Evolutionary conservation across 1,140 invertebrate genomes (phyloP), one percentile per base, ranked within the genome.

Genomic region (Pseudomyrmex cubaensis): DNA sequence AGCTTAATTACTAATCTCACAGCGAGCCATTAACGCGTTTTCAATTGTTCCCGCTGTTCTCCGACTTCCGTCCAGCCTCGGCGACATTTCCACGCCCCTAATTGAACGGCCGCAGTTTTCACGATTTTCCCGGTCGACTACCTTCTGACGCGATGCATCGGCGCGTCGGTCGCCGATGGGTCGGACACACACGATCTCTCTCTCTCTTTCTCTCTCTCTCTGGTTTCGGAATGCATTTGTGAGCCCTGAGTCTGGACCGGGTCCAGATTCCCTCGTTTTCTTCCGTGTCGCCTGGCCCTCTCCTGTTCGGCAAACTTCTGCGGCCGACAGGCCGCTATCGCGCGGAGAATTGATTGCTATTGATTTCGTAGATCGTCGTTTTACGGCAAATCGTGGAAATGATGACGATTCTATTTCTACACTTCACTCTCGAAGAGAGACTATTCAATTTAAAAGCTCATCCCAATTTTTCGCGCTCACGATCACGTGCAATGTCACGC

Each of bases 251-350:
- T 56, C 83, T 84, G 83, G 83, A 84, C 72, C 61, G 57, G 8
- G 64, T 84, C 83, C 83, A 84, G 76, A 84, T 62, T 82, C 76
- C 5, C 83, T 80, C 72, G 66, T 84, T 84, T 82, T 84, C 76
- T 77, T 84, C 66, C 57, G 46, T 72, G 64, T 82, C 83, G 77
- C 52, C 56, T 82, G 56, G 57, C 35, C 35, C 72, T 69, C 80
- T 70, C 56, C 44, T n/a, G 52, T 48, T 67, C 3, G 44, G 44
- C 15, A 59, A 84, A 62, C 12, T 52, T 17, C 83, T 84, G 83
- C 76, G 17, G 12, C 64, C 25, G 83, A 84, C 83, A 82, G 64
- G 44, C 25, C 56, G 83, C 63, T 70, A 84, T 78, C 73, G 57
- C 75, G 13, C 69, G n/a, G 56, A 73, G 52, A 80, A 87, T 85